A percentile compares a stretch with the other conserved stretches of the same genome.
These are phyloP conservation scores for Willisornis vidua DNA, from an alignment of 2,113 vertebrate genomes.

Conservation along the genomic window DNA sequence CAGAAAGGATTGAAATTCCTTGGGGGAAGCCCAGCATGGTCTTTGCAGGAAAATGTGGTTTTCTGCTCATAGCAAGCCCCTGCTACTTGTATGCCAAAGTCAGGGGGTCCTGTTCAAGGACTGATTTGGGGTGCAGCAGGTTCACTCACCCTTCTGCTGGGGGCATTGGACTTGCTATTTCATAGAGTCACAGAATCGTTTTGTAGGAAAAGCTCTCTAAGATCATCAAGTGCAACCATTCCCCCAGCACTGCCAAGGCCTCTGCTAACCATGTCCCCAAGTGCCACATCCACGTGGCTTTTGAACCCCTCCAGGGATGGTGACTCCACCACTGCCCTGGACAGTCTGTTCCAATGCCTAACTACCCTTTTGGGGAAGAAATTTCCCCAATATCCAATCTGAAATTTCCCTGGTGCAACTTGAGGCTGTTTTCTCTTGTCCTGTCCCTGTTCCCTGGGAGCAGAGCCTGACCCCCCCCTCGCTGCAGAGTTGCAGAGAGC, in stretches of 20 bases:
- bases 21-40: background rate
- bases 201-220: background rate
- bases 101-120: background rate
- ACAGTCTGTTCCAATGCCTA: background rate
- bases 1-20: background rate
- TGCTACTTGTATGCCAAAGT: background rate
- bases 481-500: background rate
- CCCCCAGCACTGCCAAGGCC: background rate
- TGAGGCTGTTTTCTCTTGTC: background rate
- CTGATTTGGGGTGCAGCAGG: background rate
- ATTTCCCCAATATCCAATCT: background rate
- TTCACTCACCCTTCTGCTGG: background rate
- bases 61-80: background rate
- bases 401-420: background rate
- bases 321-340: background rate
- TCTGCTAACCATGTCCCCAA: background rate
- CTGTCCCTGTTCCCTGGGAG: background rate
- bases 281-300: background rate
- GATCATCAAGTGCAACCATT: background rate
- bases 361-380: background rate
- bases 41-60: fast-evolving
- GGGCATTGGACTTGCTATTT: background rate
- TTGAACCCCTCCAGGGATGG: background rate
- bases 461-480: background rate
- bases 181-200: background rate